phyloP scores from a whole-genome alignment of 2,113 vertebrate species.

The Bos javanicus region DNA sequence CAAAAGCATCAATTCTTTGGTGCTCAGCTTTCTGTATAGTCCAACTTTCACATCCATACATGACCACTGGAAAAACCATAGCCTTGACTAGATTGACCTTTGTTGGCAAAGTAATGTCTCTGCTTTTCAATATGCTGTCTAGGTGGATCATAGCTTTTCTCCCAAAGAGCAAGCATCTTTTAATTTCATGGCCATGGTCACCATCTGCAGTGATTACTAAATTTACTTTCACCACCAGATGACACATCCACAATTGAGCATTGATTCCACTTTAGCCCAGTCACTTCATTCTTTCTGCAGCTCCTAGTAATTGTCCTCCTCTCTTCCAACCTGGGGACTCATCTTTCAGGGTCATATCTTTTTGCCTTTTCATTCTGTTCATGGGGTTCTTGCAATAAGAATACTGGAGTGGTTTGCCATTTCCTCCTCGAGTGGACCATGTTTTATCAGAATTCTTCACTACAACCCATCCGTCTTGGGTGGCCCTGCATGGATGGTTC shows the following conservation, averaged over 20 bases:
- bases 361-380: neutral
- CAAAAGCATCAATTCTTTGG: neutral
- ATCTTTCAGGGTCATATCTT: neutral
- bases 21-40: neutral
- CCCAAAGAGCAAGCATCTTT: neutral
- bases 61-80: neutral
- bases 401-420: neutral
- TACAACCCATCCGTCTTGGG: accelerated
- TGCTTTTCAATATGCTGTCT: neutral
- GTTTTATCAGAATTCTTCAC: neutral
- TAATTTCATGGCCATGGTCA: accelerated
- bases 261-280: neutral
- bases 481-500: neutral
- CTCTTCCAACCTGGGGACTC: neutral
- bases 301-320: neutral
- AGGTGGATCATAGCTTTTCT: neutral
- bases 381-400: neutral
- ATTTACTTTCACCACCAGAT: neutral
- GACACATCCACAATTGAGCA: neutral
- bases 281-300: neutral
- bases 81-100: neutral
- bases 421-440: neutral
- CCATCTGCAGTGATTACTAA: neutral
- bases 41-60: neutral
- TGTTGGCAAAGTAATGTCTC: neutral